Conservation (phyloP, 2,113 vertebrate species). For the Xiphophorus hellerii region DNA sequence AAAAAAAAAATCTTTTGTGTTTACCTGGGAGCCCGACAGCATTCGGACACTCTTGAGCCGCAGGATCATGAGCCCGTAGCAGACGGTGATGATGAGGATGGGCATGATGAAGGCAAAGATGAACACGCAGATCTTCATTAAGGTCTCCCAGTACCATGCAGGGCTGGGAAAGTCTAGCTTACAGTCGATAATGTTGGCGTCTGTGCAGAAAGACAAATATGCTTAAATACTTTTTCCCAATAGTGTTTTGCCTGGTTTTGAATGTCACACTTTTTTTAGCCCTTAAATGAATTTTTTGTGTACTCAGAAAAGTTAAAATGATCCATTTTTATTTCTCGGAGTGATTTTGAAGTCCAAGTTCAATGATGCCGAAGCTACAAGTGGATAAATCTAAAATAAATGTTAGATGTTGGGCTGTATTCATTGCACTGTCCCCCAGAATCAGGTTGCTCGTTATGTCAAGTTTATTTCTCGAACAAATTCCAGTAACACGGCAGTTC, state of each 20-base stretch:
- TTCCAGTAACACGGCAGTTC: too few relatives aligned
- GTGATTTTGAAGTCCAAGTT: too few relatives aligned
- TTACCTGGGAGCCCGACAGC: slow-evolving; percentile 93
- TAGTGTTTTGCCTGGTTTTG: not conserved
- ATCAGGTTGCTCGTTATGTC: too few relatives aligned
- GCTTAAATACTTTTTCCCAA: not conserved
- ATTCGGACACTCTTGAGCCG: slow-evolving; percentile 97
- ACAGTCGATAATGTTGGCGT: slow-evolving; percentile 86
- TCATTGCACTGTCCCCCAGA: too few relatives aligned
- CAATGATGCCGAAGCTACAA: too few relatives aligned
- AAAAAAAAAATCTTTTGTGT: not conserved
- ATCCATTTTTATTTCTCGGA: too few relatives aligned
- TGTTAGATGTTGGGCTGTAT: too few relatives aligned
- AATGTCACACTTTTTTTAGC: too few relatives aligned
- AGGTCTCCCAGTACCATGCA: slow-evolving; percentile 97
- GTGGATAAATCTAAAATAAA: too few relatives aligned
- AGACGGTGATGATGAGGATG: slow-evolving; percentile 96
- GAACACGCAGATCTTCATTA: slow-evolving; percentile 98
- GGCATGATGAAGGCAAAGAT: slow-evolving; percentile 99
- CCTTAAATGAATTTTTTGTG: too few relatives aligned
- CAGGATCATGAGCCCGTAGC: slow-evolving; percentile 97
- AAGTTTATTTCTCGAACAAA: too few relatives aligned
- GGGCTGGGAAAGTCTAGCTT: slow-evolving; percentile 93
- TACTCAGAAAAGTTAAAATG: too few relatives aligned
- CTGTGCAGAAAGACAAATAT: slow-evolving; percentile 34